Evolutionary conservation across 53 echinoderm and acorn worm species (phyloP).

Genomic region (Temnopleurus reevesii): DNA sequence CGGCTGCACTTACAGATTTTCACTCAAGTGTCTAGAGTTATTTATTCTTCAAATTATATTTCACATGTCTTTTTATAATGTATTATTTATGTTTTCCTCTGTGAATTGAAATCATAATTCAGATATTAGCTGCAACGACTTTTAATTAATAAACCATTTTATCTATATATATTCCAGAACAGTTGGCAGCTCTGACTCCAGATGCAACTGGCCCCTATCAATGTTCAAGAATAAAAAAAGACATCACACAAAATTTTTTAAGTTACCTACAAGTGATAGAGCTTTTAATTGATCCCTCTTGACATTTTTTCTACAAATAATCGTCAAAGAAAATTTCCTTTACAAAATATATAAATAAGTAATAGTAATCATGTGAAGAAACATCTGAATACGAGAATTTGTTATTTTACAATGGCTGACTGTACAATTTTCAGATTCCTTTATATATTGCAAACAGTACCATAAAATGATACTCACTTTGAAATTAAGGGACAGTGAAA

Average conservation of each 20-base stretch:
- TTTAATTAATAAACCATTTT: no score
- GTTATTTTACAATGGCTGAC: constrained; percentile 20
- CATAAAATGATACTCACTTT: neutral
- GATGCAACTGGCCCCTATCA: no score
- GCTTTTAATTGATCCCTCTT: constrained; percentile 12
- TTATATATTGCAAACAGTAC: constrained; percentile 13
- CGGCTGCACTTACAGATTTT: no score
- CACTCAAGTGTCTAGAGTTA: no score
- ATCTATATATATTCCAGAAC: no score
- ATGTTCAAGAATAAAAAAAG: neutral
- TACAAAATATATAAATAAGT: constrained; percentile 42
- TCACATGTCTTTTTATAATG: no score
- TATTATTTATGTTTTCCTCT: no score
- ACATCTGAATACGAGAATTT: constrained; percentile 22
- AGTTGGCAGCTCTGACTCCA: no score
- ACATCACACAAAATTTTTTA: neutral
- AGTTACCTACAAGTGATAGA: neutral
- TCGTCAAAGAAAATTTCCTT: constrained; percentile 4
- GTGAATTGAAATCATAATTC: no score
- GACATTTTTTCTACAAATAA: constrained; percentile 32
- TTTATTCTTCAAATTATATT: no score
- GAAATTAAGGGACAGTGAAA: no score
- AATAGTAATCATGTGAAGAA: neutral
- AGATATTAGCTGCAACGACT: no score
- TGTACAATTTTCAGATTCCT: neutral